Evolutionary conservation across 92 coral and sea anemone genomes (phyloP).

Genomic region (Umimayanthus kanabou): DNA sequence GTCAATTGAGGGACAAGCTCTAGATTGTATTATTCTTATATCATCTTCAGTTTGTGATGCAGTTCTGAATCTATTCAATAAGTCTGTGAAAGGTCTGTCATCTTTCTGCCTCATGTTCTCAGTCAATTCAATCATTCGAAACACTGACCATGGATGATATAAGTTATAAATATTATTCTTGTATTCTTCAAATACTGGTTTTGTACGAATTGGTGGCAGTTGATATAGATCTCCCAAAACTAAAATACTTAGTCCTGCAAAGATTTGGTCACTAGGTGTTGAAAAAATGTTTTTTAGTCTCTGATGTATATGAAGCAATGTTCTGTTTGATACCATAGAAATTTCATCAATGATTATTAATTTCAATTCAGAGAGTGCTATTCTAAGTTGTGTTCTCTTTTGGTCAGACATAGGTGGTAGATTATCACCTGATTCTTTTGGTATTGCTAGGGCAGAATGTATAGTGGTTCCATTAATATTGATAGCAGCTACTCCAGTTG

Average conservation of each 20-base stretch:
- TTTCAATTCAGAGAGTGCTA: constrained; percentile 50
- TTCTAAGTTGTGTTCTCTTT: constrained; percentile 60
- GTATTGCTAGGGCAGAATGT: constrained; percentile 46
- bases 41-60: constrained; percentile 63
- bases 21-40: constrained; percentile 46
- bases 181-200: constrained; percentile 54
- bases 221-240: constrained; percentile 65
- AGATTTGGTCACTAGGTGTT: constrained; percentile 50
- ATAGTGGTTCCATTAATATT: constrained; percentile 54
- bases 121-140: constrained; percentile 55
- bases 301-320: constrained; percentile 70
- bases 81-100: constrained; percentile 59
- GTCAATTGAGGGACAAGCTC: constrained; percentile 43
- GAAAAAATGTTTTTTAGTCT: constrained; percentile 58
- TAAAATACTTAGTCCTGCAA: constrained; percentile 64
- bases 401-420: constrained; percentile 66
- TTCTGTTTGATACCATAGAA: constrained; percentile 64
- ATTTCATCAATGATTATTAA: constrained; percentile 58
- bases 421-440: constrained; percentile 48
- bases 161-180: constrained; percentile 52
- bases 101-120: constrained; percentile 59
- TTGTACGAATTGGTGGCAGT: constrained; percentile 58
- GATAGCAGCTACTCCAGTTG: constrained; percentile 66
- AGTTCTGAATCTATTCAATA: constrained; percentile 61
- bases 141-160: constrained; percentile 56